Base-by-base conservation (phyloP, 2,888 invertebrate species). In the Anthrax anthrax region DNA sequence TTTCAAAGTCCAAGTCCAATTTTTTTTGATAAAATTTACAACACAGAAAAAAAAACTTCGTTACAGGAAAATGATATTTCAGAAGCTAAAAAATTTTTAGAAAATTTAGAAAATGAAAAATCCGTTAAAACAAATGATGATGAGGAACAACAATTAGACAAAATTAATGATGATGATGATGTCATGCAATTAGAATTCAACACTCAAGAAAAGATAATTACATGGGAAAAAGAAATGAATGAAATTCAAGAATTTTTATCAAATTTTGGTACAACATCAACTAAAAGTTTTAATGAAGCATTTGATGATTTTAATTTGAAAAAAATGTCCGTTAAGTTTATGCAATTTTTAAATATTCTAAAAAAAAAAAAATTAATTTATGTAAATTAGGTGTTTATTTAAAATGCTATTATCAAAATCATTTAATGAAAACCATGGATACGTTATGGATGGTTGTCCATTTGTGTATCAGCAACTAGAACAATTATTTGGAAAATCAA, bases 41-140 rank as follows among this genome's bases (percentile, higher is more conserved):
- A 19, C 1, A 14, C 14, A 16, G 29, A 32, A 29, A 38, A 27
- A 16, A 12, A 27, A 32, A 12, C 12, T 37, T 16, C 8, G 4
- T 16, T 2, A 18, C 16, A 46, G 46, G 6, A 37, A 32, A 23
- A 37, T 12, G 12, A 32, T 32, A 32, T 32, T 32, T 9, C n/a
- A 4, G n/a, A 37, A 18, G 32, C 23, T 4, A 14, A 45, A 2
- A 13, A 12, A 18, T 42, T 40, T 34, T 27, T 48, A 14, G 46
- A 54, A 12, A 65, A 67, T 50, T 63, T 62, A 5, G 52, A 66
- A 51, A 61, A 63, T 52, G 71, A 72, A 53, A 54, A 72, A 17
- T 13, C 37, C 13, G 18, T 6, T 29, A 17, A 29, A 32, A 13
- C 6, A 27, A 9, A 43, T 32, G 13, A n/a, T 13, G 14, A 17